Evolutionary conservation across 2,113 vertebrate genomes (phyloP).

Genomic region (Paralichthys olivaceus): DNA sequence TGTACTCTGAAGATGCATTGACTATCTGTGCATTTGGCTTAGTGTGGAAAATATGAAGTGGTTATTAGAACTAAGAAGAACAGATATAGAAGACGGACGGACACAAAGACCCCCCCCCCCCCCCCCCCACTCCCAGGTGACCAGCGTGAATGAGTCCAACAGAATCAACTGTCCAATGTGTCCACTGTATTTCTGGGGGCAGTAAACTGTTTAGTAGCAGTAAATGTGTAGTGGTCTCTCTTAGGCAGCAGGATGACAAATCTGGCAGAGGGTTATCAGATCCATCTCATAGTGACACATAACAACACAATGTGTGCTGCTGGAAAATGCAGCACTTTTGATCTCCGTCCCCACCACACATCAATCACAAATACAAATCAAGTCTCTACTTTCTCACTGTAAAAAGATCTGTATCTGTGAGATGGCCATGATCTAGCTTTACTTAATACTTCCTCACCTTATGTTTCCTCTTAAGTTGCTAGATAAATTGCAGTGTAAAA

Average conservation of each 20-base stretch:
- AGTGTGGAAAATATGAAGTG: background rate
- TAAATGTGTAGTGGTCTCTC: background rate
- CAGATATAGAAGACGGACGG: background rate
- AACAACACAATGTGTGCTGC: constrained; percentile 36
- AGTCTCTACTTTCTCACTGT: too few relatives aligned
- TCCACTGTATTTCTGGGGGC: background rate
- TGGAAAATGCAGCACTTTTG: constrained; percentile 25
- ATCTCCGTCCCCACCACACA: background rate
- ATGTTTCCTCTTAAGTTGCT: constrained; percentile 19
- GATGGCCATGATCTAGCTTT: background rate
- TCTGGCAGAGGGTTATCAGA: constrained; percentile 26
- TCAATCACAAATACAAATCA: constrained; percentile 5
- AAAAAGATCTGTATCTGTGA: background rate
- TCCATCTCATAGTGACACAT: constrained; percentile 50
- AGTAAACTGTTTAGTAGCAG: background rate
- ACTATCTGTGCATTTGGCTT: background rate
- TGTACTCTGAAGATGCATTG: background rate
- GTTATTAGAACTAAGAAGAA: constrained; percentile 20
- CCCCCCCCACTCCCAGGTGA: constrained; percentile 31
- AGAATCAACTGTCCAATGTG: constrained; percentile 9
- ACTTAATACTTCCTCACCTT: background rate
- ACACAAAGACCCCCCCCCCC: too few relatives aligned
- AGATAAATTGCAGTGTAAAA: constrained; percentile 54
- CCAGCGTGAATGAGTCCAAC: constrained; percentile 1
- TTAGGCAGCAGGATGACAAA: constrained; percentile 1